Evolutionary conservation across 2,113 vertebrate genomes (phyloP), one percentile per base, ranked within the genome.

Genomic region (Patagioenas fasciata): DNA sequence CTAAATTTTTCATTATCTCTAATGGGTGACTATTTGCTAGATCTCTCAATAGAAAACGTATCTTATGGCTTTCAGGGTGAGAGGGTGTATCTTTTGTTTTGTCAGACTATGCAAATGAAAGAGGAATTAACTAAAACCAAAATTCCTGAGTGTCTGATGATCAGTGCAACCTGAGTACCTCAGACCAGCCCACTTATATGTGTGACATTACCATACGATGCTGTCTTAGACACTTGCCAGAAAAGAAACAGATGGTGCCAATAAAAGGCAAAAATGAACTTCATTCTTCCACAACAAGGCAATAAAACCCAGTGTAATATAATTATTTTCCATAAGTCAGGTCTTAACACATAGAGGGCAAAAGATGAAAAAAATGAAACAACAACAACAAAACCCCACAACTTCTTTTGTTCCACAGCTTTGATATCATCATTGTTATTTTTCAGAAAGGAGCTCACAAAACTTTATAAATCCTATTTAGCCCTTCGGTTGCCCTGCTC

Each of bases 231-330:
- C 21, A 79, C 31, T 87, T 97, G 92, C 96, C 97, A 97, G 94
- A 85, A 89, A 85, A 90, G 50, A 97, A 97, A 95, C 94, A 97
- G 97, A 96, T 97, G 96, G 96, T 83, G 89, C 66, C 84, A 85
- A 94, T 97, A 98, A 98, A 96, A 96, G 90, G 90, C 74, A 91
- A 96, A 96, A 94, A 92, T 96, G 51, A 97, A 96, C 96, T 96
- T 97, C 77, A 88, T 93, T 95, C 91, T 95, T 93, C 85, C 75
- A 80, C 85, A 96, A 96, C 78, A 85, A 93, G 93, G 77, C 90
- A 95, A 92, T 95, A 95, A 97, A 97, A 89, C 0, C 19, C 78
- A 97, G 72, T 66, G 85, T 92, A 93, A 96, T 92, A 85, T 89
- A 97, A 97, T 97, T 96, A 93, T 96, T 97, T 97, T 96, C 94